phyloP scores from a whole-genome alignment of 2,113 vertebrate species.

The Colistium nudipinnis region DNA sequence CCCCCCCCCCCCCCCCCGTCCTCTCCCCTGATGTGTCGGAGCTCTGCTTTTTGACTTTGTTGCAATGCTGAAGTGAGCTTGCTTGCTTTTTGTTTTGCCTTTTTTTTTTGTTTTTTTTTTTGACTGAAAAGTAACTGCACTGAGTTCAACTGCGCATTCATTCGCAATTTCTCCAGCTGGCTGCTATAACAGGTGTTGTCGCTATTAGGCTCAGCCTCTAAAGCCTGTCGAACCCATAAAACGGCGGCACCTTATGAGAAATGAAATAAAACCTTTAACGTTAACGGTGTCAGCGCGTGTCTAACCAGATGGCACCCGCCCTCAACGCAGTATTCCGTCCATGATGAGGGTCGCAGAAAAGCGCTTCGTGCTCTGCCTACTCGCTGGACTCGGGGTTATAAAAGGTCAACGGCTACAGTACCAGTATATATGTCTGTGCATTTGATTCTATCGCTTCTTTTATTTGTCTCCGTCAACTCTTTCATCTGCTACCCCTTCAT shows the following conservation, averaged over 20 bases:
- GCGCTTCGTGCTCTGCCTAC: not conserved
- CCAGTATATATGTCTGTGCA: not conserved
- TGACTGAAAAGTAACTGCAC: not conserved
- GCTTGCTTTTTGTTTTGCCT: too few relatives aligned
- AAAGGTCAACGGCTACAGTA: constrained; percentile 1
- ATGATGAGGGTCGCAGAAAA: too few relatives aligned
- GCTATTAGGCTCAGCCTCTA: not conserved
- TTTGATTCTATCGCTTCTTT: not conserved
- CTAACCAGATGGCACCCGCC: not conserved
- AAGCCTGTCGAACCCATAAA: not conserved
- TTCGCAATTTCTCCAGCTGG: too few relatives aligned
- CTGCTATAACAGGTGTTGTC: not conserved
- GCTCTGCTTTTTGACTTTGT: too few relatives aligned
- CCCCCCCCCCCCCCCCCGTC: too few relatives aligned
- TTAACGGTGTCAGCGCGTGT: not conserved
- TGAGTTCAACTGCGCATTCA: too few relatives aligned
- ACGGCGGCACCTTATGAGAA: not conserved
- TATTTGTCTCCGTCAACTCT: not conserved
- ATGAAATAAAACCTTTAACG: constrained; percentile 4
- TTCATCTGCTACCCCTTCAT: not conserved
- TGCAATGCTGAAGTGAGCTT: too few relatives aligned
- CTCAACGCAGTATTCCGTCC: not conserved
- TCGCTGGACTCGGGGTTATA: too few relatives aligned
- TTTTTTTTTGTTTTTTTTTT: not conserved
- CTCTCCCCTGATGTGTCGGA: too few relatives aligned